A percentile compares a stretch with the other conserved stretches of the same genome.
Conservation (phyloP, 2,113 vertebrate species). For the Thryonomys swinderianus region DNA sequence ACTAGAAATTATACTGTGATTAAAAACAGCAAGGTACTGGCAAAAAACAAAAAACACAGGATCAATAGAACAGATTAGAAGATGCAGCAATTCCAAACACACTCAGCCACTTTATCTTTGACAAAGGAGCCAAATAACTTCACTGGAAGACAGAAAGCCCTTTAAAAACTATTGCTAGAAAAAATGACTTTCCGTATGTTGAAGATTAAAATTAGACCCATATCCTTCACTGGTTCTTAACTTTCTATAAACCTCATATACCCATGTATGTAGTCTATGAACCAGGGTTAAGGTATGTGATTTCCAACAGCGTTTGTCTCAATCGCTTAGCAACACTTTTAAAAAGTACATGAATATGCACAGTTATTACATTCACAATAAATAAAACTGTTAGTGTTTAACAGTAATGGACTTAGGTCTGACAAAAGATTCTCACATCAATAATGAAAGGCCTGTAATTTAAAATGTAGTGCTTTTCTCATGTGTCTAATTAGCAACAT, state of each 20-base stretch:
- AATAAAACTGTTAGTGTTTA: neutral
- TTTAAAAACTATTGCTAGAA: no score
- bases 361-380: neutral
- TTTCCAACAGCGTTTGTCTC: neutral
- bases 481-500: neutral
- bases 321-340: neutral
- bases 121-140: no score
- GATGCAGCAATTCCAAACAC: no score
- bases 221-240: neutral
- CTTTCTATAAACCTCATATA: neutral
- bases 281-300: neutral
- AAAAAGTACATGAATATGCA: neutral
- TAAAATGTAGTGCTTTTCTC: neutral
- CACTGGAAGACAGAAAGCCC: no score
- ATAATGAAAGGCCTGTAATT: neutral
- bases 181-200: no score
- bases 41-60: no score
- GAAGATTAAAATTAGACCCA: no score
- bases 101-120: no score
- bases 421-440: neutral
- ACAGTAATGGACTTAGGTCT: neutral
- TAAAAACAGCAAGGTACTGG: no score
- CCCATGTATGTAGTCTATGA: neutral
- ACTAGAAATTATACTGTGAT: no score
- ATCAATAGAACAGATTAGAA: no score